These are phyloP conservation scores for Verasper variegatus DNA, from an alignment of 2,113 vertebrate species.

Conservation along the genomic window DNA sequence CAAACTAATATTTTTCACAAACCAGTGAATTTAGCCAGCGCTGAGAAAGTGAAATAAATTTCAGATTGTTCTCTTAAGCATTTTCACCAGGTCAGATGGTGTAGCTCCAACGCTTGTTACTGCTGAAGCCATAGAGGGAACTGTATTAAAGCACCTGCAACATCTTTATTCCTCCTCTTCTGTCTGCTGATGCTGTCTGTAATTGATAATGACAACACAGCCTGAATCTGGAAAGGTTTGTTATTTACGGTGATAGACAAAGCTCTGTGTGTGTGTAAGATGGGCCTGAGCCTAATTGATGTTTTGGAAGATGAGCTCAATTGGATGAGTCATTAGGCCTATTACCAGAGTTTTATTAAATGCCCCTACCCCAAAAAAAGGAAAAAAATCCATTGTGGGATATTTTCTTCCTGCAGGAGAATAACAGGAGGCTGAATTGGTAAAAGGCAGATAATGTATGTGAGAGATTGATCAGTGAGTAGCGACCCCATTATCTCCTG, in stretches of 20 bases:
- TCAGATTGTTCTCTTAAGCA: not conserved
- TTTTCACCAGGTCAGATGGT: not conserved
- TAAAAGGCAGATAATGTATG: constrained; percentile 83
- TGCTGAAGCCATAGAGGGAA: not conserved
- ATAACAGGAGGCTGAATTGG: constrained; percentile 74
- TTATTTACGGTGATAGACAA: constrained; percentile 50
- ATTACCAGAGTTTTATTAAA: constrained; percentile 73
- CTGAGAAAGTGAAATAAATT: constrained; percentile 22
- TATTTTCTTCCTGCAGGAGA: constrained; percentile 51
- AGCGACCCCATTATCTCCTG: constrained; percentile 86
- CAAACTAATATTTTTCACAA: constrained; percentile 1
- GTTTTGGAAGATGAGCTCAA: constrained; percentile 69
- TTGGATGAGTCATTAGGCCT: constrained; percentile 70
- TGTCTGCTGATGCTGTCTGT: constrained; percentile 1
- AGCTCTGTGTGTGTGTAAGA: constrained; percentile 35
- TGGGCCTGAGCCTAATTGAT: constrained; percentile 58
- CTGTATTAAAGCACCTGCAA: not conserved
- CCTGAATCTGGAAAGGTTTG: constrained; percentile 18
- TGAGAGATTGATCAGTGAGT: constrained; percentile 85
- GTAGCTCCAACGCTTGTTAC: constrained; percentile 2
- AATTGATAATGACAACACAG: constrained; percentile 22
- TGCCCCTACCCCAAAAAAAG: constrained; percentile 39
- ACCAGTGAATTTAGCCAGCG: not conserved
- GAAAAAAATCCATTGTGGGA: constrained; percentile 43
- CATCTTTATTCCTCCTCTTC: not conserved